Evolutionary conservation across 2,113 vertebrate genomes (phyloP).

Genomic region (Cariama cristata): DNA sequence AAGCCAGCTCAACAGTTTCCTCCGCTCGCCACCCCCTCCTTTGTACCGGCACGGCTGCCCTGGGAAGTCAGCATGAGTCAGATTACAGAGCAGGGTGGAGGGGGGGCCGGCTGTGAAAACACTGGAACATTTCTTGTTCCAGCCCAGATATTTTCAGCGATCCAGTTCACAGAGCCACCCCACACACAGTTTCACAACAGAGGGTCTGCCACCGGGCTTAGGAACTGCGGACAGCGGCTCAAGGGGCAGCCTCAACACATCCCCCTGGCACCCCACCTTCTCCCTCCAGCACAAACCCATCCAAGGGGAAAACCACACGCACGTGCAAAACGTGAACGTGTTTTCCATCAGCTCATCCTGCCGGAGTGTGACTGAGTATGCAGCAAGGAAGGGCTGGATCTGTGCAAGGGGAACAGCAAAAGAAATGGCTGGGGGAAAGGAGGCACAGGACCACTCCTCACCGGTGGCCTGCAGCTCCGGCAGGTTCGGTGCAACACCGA

Average conservation of each 20-base stretch:
- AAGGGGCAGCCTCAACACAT: background rate
- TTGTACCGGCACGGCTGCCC: background rate
- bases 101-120: background rate
- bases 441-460: background rate
- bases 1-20: slow-evolving; percentile 27
- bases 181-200: background rate
- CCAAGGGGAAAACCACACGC: background rate
- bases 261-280: background rate
- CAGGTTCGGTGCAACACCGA: background rate
- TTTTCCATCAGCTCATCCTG: background rate
- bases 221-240: background rate
- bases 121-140: background rate
- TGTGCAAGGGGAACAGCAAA: background rate
- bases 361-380: fast-evolving
- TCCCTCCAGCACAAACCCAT: background rate
- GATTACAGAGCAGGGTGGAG: background rate
- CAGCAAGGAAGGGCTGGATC: background rate
- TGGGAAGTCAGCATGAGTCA: slow-evolving; percentile 46
- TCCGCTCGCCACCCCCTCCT: background rate
- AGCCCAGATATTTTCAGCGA: background rate
- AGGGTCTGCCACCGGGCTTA: background rate
- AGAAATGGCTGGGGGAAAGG: background rate
- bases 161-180: background rate
- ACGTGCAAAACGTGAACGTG: background rate
- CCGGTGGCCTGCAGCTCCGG: background rate